These are phyloP conservation scores for Zosterops pallidus DNA, from an alignment of 2,113 vertebrate genomes.

Conservation along the genomic window DNA sequence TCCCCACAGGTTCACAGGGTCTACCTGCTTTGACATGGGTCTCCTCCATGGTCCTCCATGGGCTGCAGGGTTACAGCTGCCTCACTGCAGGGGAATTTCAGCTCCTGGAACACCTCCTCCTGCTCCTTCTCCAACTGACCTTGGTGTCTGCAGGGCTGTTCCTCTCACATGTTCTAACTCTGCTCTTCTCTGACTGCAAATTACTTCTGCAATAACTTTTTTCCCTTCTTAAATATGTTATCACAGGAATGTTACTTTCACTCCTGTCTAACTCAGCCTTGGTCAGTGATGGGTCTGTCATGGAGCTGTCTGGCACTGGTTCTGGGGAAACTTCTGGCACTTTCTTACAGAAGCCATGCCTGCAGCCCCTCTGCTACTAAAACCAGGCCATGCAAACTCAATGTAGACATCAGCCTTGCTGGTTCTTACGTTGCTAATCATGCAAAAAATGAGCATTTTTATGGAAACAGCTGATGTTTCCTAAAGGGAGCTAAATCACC, in stretches of 20 bases:
- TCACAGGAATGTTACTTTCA: neutral
- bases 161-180: neutral
- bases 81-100: neutral
- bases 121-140: neutral
- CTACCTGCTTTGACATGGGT: accelerated
- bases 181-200: neutral
- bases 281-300: neutral
- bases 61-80: neutral
- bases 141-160: neutral
- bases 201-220: neutral
- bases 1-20: neutral
- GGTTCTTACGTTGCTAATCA: neutral
- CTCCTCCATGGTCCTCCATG: neutral
- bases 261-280: neutral
- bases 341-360: neutral
- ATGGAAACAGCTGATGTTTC: neutral
- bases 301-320: neutral
- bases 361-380: neutral
- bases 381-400: neutral
- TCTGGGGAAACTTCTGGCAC: neutral
- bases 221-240: neutral
- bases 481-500: neutral
- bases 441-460: neutral
- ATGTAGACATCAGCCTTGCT: neutral
- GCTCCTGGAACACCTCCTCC: neutral